These are phyloP conservation scores for Neodon shergylaensis DNA, from an alignment of 2,113 vertebrate genomes.

Conservation along the genomic window DNA sequence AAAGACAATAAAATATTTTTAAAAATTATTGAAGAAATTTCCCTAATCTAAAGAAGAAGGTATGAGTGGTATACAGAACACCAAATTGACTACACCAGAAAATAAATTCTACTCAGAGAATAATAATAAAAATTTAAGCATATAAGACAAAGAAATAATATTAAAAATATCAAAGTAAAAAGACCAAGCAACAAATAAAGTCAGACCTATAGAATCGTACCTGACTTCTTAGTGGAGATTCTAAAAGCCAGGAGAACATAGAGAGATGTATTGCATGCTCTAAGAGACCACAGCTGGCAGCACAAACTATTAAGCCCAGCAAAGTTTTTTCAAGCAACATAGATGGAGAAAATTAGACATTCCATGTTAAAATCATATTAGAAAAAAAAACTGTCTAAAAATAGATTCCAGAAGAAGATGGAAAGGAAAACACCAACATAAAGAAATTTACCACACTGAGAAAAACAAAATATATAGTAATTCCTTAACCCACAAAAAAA, in stretches of 20 bases:
- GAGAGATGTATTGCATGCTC: neutral
- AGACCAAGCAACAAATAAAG: too few relatives aligned
- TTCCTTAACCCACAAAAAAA: neutral
- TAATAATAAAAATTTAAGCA: too few relatives aligned
- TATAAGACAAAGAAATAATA: too few relatives aligned
- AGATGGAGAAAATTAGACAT: neutral
- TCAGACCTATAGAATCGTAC: neutral
- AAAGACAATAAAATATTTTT: neutral
- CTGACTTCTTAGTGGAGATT: neutral
- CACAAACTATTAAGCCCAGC: neutral
- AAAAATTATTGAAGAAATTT: neutral
- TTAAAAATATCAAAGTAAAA: too few relatives aligned
- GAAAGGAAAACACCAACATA: neutral
- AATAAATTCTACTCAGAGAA: too few relatives aligned
- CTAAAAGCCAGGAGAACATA: neutral
- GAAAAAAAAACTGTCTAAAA: neutral
- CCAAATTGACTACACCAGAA: too few relatives aligned
- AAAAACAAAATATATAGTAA: neutral
- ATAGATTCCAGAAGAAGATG: neutral
- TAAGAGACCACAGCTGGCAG: neutral
- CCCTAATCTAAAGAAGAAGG: neutral
- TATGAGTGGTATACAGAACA: neutral
- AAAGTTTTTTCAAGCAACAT: neutral
- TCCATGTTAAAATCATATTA: neutral
- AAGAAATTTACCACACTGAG: neutral